Base-by-base conservation (phyloP, 2,113 vertebrate genomes). In the Micronycteris hirsuta region DNA sequence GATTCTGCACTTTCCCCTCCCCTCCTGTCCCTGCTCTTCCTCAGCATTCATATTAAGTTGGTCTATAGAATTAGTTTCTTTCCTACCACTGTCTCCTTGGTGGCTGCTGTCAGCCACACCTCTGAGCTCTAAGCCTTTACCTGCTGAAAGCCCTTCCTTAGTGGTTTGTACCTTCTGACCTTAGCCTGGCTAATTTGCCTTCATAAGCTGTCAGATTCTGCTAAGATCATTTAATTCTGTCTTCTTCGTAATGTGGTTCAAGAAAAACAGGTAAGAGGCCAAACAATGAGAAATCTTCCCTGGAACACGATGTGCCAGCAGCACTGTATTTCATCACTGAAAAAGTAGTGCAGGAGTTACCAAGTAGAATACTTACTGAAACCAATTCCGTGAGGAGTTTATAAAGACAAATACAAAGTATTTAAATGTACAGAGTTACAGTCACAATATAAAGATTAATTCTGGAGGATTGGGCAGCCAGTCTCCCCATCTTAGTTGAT, bases 141-240 rank as follows among this genome's bases (percentile, higher is more conserved):
- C 92, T 95, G 81, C 71, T 58, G 41, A 81, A 95, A 91, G 63
- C 61, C 56, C 20, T 52, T 83, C 71, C 41, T 82, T 43, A 45
- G 73, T 63, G 56, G 17, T 96, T 86, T 92, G 45, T 76, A 36
- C 38, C 92, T 96, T 86, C 61, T 93, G 84, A 84, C 92, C 45
- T 56, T 31, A 4, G 7, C 16, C 71, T 68, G 22, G 67, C 67
- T 93, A 95, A 94, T 81, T 80, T 78, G 70, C 90, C 88, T 96
- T 91, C 38, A 65, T 78, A 78, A 92, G 58, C 77, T 80, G 76
- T 97, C 90, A 94, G 67, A 87, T 80, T 95, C 77, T 86, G 47
- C 85, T 45, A 58, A 95, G 68, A 58, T 82, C 63, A 15, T 95
- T 97, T 86, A 89, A 80, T 87, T 92, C 84, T 97, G 61, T 78